phyloP scores from a whole-genome alignment of 2,888 invertebrate genomes.

The Chymomyza caudatula region DNA sequence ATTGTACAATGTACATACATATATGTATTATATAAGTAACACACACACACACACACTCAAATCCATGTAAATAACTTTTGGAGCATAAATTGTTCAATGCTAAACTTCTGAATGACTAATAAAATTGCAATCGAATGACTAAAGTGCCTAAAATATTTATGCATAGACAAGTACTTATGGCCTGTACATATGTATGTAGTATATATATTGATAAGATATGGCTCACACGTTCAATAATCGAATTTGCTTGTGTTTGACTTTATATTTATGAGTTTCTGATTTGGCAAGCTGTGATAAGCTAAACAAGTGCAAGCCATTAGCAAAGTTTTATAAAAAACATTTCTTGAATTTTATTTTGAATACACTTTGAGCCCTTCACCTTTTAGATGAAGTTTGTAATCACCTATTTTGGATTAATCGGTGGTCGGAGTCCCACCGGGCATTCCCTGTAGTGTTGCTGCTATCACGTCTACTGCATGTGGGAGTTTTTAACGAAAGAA shows the following conservation, averaged over 20 bases:
- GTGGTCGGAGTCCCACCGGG: too few relatives aligned
- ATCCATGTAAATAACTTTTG: background rate
- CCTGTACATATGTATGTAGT: background rate
- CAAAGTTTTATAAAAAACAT: background rate
- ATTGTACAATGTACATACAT: constrained; percentile 21
- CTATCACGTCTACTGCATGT: too few relatives aligned
- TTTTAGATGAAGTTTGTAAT: too few relatives aligned
- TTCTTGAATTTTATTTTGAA: constrained; percentile 17
- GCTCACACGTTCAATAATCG: constrained; percentile 26
- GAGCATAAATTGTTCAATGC: background rate
- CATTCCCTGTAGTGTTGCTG: too few relatives aligned
- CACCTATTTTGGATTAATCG: too few relatives aligned
- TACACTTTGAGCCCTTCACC: constrained; percentile 8
- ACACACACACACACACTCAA: background rate
- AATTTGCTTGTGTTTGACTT: constrained; percentile 13
- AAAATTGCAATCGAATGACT: constrained; percentile 31
- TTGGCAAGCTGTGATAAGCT: background rate
- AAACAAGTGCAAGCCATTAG: background rate
- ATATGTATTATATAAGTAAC: constrained; percentile 23
- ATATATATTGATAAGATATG: constrained; percentile 55
- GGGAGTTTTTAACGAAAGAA: too few relatives aligned
- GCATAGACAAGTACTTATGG: background rate
- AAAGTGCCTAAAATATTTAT: constrained; percentile 26
- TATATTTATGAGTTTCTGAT: background rate
- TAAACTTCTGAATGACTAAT: constrained; percentile 46